Conservation (phyloP, 2,888 invertebrate genomes). For the Idaea aversata region DNA sequence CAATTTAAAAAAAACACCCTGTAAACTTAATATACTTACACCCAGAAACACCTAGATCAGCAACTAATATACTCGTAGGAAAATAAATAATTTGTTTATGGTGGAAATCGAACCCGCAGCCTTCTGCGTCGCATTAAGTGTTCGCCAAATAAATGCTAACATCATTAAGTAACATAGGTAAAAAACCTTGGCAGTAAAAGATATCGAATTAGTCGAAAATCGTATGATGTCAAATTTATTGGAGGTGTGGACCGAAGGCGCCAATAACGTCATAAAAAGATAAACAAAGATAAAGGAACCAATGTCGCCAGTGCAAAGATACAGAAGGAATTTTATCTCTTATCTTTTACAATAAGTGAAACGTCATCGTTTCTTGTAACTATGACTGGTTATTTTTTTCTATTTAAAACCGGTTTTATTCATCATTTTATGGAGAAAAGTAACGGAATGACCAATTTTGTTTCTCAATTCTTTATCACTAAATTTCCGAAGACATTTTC, state of each 20-base stretch:
- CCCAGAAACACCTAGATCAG: too few species aligned
- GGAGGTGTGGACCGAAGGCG: constrained; percentile 23
- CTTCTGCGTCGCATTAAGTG: too few species aligned
- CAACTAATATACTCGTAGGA: too few species aligned
- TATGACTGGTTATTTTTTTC: not conserved
- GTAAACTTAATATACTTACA: too few species aligned
- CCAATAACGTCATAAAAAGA: constrained; percentile 13
- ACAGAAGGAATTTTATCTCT: not conserved
- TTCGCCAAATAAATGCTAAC: too few species aligned
- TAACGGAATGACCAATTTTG: too few species aligned
- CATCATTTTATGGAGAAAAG: not conserved
- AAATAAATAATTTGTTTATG: too few species aligned
- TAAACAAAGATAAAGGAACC: constrained; percentile 12
- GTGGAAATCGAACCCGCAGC: too few species aligned
- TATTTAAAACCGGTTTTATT: not conserved
- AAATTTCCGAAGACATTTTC: too few species aligned
- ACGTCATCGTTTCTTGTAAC: not conserved
- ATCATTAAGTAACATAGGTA: constrained; percentile 11
- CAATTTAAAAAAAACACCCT: too few species aligned
- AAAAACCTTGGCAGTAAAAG: constrained; percentile 3
- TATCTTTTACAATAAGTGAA: not conserved
- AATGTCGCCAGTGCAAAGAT: constrained; percentile 11
- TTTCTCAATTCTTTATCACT: too few species aligned
- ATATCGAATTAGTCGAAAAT: constrained; percentile 22
- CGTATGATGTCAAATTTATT: constrained; percentile 21